Evolutionary conservation across 2,888 invertebrate genomes (phyloP), one percentile per base, ranked within the genome.

Genomic region (Dryadula phaetusa): DNA sequence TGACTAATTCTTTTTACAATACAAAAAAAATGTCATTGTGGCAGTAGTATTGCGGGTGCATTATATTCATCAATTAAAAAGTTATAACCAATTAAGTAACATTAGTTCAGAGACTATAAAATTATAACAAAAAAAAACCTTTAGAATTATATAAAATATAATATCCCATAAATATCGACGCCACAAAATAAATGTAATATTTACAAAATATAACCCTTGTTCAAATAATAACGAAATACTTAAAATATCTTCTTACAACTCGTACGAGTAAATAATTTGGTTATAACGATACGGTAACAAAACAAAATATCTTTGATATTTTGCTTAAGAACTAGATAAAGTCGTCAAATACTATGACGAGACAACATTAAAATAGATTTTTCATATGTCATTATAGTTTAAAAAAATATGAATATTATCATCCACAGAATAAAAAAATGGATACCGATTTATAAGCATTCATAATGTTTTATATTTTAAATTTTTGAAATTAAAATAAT

Each of bases 1-100:
- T 85, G 85, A 84, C 83, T 80, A 52, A 52, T 79, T 79, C 69
- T 72, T 77, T n/a, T 72, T 76, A 78, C 72, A 74, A 74, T 75
- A 76, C 46, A 67, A 49, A 66, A 60, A 62, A n/a, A n/a, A 64
- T 56, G 56, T 58, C 58, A 67, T 46, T 34, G 63, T 67, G 72
- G 66, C 69, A 70, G 60, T 62, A 67, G 22, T 47, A 53, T 58
- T 40, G 25, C 47, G 46, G 56, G 56, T 56, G 32, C 34, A 46
- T 46, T 46, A 20, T 37, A 37, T n/a, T 32, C 32, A 52, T 28
- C 22, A 28, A 28, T 22, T 53, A 53, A 22, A 52, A 34, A 61
- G 12, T 12, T n/a, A 34, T 10, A 16, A 56, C 22, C 37, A 14
- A 47, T 56, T 46, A 40, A 56, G 64, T 64, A 64, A 64, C 46